phyloP scores from a whole-genome alignment of 2,888 invertebrate genomes.

The Lysandra bellargus region DNA sequence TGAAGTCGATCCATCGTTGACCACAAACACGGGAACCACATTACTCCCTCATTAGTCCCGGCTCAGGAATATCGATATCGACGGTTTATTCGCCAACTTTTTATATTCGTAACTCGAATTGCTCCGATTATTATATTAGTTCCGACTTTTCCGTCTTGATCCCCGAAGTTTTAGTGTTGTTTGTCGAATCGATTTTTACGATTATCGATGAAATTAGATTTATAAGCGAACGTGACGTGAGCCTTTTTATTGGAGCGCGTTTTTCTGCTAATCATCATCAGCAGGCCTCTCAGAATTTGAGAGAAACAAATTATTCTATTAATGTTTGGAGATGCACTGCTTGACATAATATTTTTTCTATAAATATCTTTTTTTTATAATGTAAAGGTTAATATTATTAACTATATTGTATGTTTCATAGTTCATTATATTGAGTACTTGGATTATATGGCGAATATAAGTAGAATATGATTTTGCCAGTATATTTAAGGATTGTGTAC shows the following conservation, averaged over 20 bases:
- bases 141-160: constrained; percentile 11
- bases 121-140: constrained; percentile 21
- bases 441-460: too few species aligned
- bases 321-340: too few species aligned
- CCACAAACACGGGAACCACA: background rate
- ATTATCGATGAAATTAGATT: constrained; percentile 13
- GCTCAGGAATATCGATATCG: background rate
- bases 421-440: too few species aligned
- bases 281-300: background rate
- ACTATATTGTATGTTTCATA: too few species aligned
- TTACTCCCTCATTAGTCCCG: background rate
- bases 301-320: too few species aligned
- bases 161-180: constrained; percentile 17
- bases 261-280: background rate
- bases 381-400: too few species aligned
- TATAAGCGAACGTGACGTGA: constrained; percentile 18
- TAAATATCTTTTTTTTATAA: too few species aligned
- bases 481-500: too few species aligned
- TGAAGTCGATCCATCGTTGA: background rate
- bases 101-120: constrained; percentile 2
- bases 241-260: background rate
- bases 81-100: constrained; percentile 2
- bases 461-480: too few species aligned
- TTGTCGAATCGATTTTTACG: constrained; percentile 22
- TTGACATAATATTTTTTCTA: too few species aligned